These are phyloP conservation scores for Cynopterus brachyotis DNA, from an alignment of 2,113 vertebrate species.

Conservation along the genomic window DNA sequence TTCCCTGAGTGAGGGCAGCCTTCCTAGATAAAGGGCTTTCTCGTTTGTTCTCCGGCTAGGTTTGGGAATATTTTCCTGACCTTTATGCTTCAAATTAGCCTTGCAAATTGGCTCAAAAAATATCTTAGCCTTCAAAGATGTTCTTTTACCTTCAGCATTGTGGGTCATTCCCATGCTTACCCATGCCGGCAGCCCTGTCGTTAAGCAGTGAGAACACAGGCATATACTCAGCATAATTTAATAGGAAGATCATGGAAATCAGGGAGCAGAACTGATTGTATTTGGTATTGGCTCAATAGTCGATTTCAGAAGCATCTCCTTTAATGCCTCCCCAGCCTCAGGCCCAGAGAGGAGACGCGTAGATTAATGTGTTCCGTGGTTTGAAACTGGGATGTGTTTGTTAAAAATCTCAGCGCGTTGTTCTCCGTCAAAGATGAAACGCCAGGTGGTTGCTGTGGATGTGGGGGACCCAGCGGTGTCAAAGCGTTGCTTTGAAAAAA, in stretches of 20 bases:
- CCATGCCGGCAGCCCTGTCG: not conserved
- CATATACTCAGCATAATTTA: not conserved
- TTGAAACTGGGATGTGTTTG: not conserved
- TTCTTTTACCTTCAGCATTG: conserved; percentile 31
- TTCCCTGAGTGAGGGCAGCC: not conserved
- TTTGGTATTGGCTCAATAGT: not conserved
- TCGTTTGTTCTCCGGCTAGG: conserved; percentile 27
- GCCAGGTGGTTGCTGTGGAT: not conserved
- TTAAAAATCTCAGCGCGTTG: not conserved
- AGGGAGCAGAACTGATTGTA: conserved; percentile 16
- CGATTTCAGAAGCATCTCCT: conserved; percentile 30
- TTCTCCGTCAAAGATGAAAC: not conserved
- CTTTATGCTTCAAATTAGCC: conserved; percentile 64
- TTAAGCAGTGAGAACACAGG: conserved; percentile 1
- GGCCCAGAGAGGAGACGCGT: not conserved
- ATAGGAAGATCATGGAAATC: conserved; percentile 20
- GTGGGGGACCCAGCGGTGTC: not conserved
- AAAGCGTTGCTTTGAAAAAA: not conserved
- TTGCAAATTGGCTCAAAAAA: conserved; percentile 66
- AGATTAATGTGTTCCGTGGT: not conserved
- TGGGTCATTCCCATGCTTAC: not conserved
- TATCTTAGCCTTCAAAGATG: conserved; percentile 42
- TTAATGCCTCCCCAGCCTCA: not conserved
- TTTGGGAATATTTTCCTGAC: conserved; percentile 60
- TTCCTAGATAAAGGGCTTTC: not conserved